phyloP scores from a whole-genome alignment of 2,888 invertebrate genomes.

The Lagria hirta region DNA sequence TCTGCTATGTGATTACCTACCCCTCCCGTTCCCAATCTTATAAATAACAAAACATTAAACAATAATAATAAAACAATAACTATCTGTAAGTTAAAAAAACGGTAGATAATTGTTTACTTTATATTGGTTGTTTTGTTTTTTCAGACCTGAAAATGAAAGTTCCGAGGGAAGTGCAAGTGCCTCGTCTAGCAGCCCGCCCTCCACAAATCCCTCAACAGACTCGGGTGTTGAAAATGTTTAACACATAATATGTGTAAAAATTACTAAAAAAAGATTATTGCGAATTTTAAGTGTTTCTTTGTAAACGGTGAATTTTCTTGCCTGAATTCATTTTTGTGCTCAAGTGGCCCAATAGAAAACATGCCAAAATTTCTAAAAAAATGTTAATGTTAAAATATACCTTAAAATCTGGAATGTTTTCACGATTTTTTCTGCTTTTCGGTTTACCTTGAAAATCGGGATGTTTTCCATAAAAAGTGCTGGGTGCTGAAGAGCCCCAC shows the following conservation, averaged over 20 bases:
- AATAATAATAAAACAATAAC: too few relatives aligned
- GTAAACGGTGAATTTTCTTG: too few relatives aligned
- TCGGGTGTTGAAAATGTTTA: conserved; percentile 5
- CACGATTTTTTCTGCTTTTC: conserved; percentile 8
- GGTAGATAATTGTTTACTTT: conserved; percentile 10
- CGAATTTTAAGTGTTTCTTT: too few relatives aligned
- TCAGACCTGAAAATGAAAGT: conserved; percentile 9
- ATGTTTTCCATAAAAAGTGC: too few relatives aligned
- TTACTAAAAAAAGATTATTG: too few relatives aligned
- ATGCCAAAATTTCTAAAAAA: conserved; percentile 9
- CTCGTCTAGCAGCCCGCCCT: neutral
- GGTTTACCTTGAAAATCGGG: conserved; percentile 9
- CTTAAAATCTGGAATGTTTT: conserved; percentile 6
- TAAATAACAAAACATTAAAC: too few relatives aligned
- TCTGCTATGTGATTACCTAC: too few relatives aligned
- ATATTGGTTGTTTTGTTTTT: conserved; percentile 11
- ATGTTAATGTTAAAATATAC: conserved; percentile 7
- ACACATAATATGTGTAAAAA: conserved; percentile 2
- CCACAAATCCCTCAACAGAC: conserved; percentile 4
- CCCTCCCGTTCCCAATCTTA: too few relatives aligned
- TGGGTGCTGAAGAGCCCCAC: too few relatives aligned
- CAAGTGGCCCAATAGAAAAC: conserved; percentile 10
- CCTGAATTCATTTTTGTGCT: conserved; percentile 9
- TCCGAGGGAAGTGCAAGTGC: conserved; percentile 6
- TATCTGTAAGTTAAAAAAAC: conserved; percentile 16